Evolutionary conservation across 1,140 invertebrate genomes (phyloP).

Genomic region (Drosophila ambigua): DNA sequence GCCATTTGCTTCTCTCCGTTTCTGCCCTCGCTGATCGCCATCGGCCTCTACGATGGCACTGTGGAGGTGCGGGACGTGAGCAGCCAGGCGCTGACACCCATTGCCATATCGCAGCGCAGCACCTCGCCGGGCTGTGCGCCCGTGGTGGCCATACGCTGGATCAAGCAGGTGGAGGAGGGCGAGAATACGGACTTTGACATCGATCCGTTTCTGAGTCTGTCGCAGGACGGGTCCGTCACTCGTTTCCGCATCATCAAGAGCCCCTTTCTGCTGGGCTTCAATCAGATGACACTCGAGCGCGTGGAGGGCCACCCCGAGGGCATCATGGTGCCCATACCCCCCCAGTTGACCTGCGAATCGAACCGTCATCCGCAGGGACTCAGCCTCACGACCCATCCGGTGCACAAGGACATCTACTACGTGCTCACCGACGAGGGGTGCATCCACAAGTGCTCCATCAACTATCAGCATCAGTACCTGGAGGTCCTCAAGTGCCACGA

Average conservation of each 20-base stretch:
- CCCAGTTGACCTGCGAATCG: constrained; percentile 47
- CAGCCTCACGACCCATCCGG: constrained; percentile 88
- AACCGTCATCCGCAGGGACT: constrained; percentile 85
- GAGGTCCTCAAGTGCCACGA: constrained; percentile 91
- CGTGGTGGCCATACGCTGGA: constrained; percentile 87
- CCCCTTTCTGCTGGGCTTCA: constrained; percentile 83
- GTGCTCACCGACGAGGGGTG: constrained; percentile 93
- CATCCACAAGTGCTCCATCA: constrained; percentile 90
- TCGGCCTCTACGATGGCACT: constrained; percentile 91
- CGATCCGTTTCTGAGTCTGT: constrained; percentile 85
- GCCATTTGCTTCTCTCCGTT: constrained; percentile 89
- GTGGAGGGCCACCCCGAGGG: constrained; percentile 88
- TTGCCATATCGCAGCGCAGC: constrained; percentile 85
- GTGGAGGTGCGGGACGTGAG: constrained; percentile 90
- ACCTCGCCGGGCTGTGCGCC: constrained; percentile 87
- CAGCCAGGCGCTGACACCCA: constrained; percentile 66
- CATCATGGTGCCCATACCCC: constrained; percentile 40
- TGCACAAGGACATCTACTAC: constrained; percentile 88
- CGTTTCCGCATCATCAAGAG: constrained; percentile 84
- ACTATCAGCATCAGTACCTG: constrained; percentile 87
- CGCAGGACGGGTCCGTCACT: constrained; percentile 87
- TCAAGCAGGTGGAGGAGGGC: constrained; percentile 63
- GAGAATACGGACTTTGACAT: constrained; percentile 76
- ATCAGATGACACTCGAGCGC: constrained; percentile 87
- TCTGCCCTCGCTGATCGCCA: constrained; percentile 89